These are phyloP conservation scores for Arrhamphus sclerolepis DNA, from an alignment of 2,797 vertebrate genomes.

Conservation along the genomic window DNA sequence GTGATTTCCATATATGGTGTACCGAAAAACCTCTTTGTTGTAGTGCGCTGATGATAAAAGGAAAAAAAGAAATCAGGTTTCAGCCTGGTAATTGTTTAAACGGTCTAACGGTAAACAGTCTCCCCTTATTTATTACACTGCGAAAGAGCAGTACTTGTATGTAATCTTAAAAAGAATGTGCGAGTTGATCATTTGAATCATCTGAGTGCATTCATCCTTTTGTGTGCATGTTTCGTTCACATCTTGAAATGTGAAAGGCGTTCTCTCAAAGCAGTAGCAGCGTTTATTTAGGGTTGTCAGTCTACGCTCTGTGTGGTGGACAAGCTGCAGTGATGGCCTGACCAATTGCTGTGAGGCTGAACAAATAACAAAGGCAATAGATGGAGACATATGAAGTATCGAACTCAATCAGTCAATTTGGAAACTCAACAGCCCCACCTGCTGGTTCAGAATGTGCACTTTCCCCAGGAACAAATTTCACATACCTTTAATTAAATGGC, in stretches of 20 bases:
- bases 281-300: conserved; percentile 17
- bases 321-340: conserved; percentile 52
- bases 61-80: not conserved
- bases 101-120: not conserved
- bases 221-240: not conserved
- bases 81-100: not conserved
- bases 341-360: conserved; percentile 54
- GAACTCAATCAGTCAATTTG: conserved; percentile 16
- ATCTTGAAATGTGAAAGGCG: conserved; percentile 1
- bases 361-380: conserved; percentile 67
- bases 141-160: too few relatives aligned
- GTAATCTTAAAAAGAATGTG: too few relatives aligned
- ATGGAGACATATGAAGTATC: not conserved
- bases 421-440: conserved; percentile 85
- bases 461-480: not conserved
- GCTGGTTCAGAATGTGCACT: conserved; percentile 50
- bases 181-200: too few relatives aligned
- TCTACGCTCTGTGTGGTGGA: conserved; percentile 14
- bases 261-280: conserved; percentile 1
- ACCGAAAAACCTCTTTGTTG: too few relatives aligned
- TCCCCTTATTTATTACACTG: not conserved
- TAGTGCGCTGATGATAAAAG: not conserved
- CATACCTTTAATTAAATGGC: too few relatives aligned
- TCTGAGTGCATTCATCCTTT: not conserved
- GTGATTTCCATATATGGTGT: too few relatives aligned